Base-by-base conservation (phyloP, 2,113 vertebrate species). In the Rhinichthys klamathensis region DNA sequence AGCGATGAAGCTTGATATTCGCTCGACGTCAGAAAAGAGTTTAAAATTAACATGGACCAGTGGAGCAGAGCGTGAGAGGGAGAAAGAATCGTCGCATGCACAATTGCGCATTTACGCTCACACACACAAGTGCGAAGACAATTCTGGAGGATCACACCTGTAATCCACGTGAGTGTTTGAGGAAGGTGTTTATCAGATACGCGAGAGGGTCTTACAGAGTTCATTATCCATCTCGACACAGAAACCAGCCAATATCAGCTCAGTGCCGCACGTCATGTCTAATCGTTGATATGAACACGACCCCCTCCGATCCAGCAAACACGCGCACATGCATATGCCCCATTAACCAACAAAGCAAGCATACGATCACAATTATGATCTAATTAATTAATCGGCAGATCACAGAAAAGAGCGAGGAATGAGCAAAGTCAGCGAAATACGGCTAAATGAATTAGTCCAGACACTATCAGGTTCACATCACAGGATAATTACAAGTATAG, bases 341-440 rank as follows among this genome's bases (percentile, higher is more conserved):
- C 93, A 93, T 91, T 91, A 91, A 89, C 90, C 92, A 94, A 93
- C 92, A 93, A 93, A 94, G 93, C 86, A 65, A 82, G 85, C 92
- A 91, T 93, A 92, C 94, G 90, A 95, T 93, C 91, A 91, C 93
- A 94, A 87, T 87, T 92, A 95, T 95, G 92, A 70, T 54, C 11
- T 92, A 95, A 96, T 96, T 95, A 95, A 96, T 95, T 94, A 96
- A 93, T 94, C 93, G 91, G 93, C 90, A 93, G 93, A 94, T 93
- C 89, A 93, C 30, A 94, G 90, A 90, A 80, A 49, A 80, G 54
- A 70, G 38, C 84, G 7, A 80, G 54, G 23, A 38, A 30, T 0
- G 21, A 65, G 63, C 11, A 72, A 84, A 87, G 85, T 84, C 56
- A 86, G 76, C 86, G 90, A 93, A 92, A 89, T 87, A 85, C 92